Evolutionary conservation across 2,888 invertebrate species (phyloP).

Genomic region (Octodonta nipae): DNA sequence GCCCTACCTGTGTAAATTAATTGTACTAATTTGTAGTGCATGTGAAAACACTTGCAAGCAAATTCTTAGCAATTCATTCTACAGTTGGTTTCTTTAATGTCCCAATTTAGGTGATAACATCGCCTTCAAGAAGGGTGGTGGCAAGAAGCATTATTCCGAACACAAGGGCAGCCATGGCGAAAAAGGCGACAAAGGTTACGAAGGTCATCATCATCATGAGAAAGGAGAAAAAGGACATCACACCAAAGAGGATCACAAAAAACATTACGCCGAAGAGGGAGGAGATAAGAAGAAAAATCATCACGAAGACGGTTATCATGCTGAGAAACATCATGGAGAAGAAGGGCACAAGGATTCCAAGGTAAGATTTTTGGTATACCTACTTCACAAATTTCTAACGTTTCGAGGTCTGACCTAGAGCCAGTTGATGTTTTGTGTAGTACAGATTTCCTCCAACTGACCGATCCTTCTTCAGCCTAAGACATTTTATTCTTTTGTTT

Average conservation of each 20-base stretch:
- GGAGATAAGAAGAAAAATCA: conserved; percentile 40
- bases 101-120: conserved; percentile 10
- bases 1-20: too few relatives aligned
- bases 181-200: conserved; percentile 30
- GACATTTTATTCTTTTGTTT: too few relatives aligned
- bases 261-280: conserved; percentile 38
- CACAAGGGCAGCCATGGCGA: conserved; percentile 25
- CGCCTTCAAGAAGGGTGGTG: conserved; percentile 22
- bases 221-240: conserved; percentile 32
- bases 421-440: too few relatives aligned
- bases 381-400: too few relatives aligned
- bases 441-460: too few relatives aligned
- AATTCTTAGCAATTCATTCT: too few relatives aligned
- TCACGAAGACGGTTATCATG: conserved; percentile 34
- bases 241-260: conserved; percentile 37
- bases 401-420: too few relatives aligned
- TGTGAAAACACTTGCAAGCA: too few relatives aligned
- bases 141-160: conserved; percentile 23
- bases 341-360: conserved; percentile 38
- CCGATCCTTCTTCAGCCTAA: too few relatives aligned
- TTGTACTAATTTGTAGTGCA: too few relatives aligned
- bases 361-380: conserved; percentile 18
- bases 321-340: conserved; percentile 39
- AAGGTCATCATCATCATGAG: conserved; percentile 28
- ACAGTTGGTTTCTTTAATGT: too few relatives aligned